A percentile compares a stretch with the other conserved stretches of the same genome.
Evolutionary conservation across 2,888 invertebrate genomes (phyloP).

Genomic region (Drepanosiphum platanoidis): DNA sequence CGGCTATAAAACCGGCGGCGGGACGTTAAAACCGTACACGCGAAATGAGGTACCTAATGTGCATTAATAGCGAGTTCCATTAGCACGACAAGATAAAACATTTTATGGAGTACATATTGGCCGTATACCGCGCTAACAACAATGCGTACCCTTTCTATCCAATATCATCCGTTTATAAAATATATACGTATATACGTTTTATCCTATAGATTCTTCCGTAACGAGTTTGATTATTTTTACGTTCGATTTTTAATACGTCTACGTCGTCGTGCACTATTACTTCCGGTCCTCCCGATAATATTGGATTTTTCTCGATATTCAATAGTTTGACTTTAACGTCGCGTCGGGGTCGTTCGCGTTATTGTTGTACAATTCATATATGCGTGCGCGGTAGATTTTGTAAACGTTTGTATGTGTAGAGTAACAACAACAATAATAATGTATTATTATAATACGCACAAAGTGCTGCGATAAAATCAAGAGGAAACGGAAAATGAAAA

Average conservation of each 20-base stretch:
- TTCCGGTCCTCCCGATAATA: too few species aligned
- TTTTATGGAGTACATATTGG: constrained; percentile 41
- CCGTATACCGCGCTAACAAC: background rate
- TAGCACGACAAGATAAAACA: constrained; percentile 50
- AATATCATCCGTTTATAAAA: too few species aligned
- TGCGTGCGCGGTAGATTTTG: background rate
- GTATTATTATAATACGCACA: too few species aligned
- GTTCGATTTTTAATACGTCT: background rate
- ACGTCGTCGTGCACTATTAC: too few species aligned
- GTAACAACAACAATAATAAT: background rate
- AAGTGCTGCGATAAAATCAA: background rate
- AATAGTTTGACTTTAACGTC: too few species aligned
- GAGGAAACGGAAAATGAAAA: background rate
- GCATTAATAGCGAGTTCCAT: constrained; percentile 50
- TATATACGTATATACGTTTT: background rate
- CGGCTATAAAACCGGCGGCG: background rate
- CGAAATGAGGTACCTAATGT: constrained; percentile 1
- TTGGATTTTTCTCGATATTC: too few species aligned
- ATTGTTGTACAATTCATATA: too few species aligned
- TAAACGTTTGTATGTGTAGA: background rate
- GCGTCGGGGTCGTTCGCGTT: too few species aligned
- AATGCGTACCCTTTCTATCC: background rate
- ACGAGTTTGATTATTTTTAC: background rate
- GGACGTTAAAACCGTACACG: constrained; percentile 23
- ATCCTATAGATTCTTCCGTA: background rate